These are phyloP conservation scores for Poecilobothrus nobilitatus DNA, from an alignment of 2,888 invertebrate genomes.

Conservation along the genomic window DNA sequence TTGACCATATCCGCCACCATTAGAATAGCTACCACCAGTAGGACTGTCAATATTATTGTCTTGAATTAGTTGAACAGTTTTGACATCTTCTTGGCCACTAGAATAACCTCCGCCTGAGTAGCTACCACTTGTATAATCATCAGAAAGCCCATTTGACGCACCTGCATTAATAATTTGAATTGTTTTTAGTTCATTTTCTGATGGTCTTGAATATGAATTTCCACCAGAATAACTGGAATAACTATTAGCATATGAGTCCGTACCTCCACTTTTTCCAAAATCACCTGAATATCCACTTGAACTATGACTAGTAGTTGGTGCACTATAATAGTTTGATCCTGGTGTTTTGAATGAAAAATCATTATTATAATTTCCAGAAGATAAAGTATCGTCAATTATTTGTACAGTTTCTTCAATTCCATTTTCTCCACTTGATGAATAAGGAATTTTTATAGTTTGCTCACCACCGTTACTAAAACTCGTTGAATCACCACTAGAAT, in stretches of 20 bases:
- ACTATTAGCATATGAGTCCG: neutral
- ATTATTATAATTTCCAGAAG: neutral
- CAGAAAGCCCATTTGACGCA: neutral
- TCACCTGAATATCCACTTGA: too few species aligned
- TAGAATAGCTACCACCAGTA: neutral
- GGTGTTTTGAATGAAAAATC: neutral
- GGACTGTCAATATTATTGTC: neutral
- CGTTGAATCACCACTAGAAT: too few species aligned
- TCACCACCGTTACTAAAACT: neutral
- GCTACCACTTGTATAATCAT: neutral
- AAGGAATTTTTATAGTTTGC: neutral
- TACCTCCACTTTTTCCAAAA: too few species aligned
- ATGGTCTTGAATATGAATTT: neutral
- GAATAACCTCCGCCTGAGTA: neutral
- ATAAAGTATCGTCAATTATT: neutral
- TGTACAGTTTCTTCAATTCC: neutral
- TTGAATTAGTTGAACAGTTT: constrained; percentile 8
- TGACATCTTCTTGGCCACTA: neutral
- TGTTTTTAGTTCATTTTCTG: neutral
- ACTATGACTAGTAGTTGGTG: too few species aligned
- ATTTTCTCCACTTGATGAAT: neutral
- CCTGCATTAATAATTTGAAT: constrained; percentile 8
- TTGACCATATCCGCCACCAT: neutral
- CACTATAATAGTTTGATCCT: neutral
- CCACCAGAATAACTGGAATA: neutral